Conservation (phyloP, 1,140 invertebrate genomes). For the Leptinotarsa texana region DNA sequence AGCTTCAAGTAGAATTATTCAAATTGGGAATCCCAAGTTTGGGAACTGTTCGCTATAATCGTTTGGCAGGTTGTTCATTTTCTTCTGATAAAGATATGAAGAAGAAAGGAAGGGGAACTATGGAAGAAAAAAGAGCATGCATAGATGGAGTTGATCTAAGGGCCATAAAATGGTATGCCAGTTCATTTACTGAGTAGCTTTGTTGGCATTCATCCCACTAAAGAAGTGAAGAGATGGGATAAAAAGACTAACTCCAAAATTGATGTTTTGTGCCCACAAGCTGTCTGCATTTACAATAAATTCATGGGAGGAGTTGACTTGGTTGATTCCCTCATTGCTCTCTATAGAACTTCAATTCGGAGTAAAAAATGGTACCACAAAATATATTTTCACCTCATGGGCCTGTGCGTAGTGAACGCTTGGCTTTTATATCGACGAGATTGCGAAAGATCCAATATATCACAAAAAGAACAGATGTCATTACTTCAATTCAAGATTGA, state of each 20-base stretch:
- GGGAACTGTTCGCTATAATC: conserved; percentile 6
- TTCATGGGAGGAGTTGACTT: conserved; percentile 47
- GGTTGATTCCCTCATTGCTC: conserved; percentile 34
- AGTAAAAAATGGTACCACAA: conserved; percentile 43
- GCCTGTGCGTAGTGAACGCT: conserved; percentile 13
- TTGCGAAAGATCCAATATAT: no score
- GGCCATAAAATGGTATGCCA: conserved; percentile 41
- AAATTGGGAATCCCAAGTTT: conserved; percentile 14
- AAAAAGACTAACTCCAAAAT: neutral
- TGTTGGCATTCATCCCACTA: conserved; percentile 27
- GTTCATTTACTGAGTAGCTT: conserved; percentile 46
- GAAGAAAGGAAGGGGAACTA: conserved; percentile 16
- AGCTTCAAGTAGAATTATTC: neutral
- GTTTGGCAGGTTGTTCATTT: conserved; percentile 16
- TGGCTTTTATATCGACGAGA: neutral
- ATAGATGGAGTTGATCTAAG: conserved; percentile 16
- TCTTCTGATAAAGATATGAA: conserved; percentile 17
- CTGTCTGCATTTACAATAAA: conserved; percentile 47
- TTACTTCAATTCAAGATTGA: no score
- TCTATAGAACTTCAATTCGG: conserved; percentile 36
- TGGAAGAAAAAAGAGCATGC: conserved; percentile 4
- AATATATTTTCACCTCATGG: conserved; percentile 38
- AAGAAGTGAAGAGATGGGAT: neutral
- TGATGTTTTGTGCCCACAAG: conserved; percentile 34
- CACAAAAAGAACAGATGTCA: no score